Conservation (phyloP, 2,888 invertebrate genomes). For the Caenorhabditis zanzibari region DNA sequence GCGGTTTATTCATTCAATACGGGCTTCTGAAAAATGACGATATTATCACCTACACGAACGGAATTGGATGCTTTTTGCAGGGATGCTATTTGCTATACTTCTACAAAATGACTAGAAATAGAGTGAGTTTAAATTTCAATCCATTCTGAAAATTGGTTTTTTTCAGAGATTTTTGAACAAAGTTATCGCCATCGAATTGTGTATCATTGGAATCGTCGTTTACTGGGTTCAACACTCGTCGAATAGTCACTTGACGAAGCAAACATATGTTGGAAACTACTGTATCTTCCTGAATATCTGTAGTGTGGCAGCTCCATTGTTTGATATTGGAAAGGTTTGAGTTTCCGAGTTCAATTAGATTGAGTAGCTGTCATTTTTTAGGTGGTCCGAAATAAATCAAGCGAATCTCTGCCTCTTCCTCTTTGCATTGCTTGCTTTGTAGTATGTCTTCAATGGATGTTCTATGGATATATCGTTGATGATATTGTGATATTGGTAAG, state of each 20-base stretch:
- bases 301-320: conserved; percentile 78
- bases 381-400: conserved; percentile 90
- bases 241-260: conserved; percentile 21
- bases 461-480: conserved; percentile 90
- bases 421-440: conserved; percentile 91
- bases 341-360: not conserved
- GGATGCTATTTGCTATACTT: conserved; percentile 88
- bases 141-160: too few relatives aligned
- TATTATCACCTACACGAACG: conserved; percentile 87
- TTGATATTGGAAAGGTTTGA: conserved; percentile 71
- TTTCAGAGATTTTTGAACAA: conserved; percentile 59
- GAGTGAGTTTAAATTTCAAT: conserved; percentile 31
- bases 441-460: conserved; percentile 90
- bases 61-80: conserved; percentile 89
- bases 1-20: conserved; percentile 90
- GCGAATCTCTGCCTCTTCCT: conserved; percentile 92
- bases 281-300: conserved; percentile 81
- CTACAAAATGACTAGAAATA: conserved; percentile 87
- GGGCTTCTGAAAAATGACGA: conserved; percentile 87
- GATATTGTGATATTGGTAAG: conserved; percentile 90
- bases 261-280: conserved; percentile 70
- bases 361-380: conserved; percentile 84
- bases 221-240: conserved; percentile 35
- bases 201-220: conserved; percentile 39
- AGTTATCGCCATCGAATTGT: conserved; percentile 47